These are phyloP conservation scores for Villa cingulata DNA, from an alignment of 2,888 invertebrate genomes.

Conservation along the genomic window DNA sequence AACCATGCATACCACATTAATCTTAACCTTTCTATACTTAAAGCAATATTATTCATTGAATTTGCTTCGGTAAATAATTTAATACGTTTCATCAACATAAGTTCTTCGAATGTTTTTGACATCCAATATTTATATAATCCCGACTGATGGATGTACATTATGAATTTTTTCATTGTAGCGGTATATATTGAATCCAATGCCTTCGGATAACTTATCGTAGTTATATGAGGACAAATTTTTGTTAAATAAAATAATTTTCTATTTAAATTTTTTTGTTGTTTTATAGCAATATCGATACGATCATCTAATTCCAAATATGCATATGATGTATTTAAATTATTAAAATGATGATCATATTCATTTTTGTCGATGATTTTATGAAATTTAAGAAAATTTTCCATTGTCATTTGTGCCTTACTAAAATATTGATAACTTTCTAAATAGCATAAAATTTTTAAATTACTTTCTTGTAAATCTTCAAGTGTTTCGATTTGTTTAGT, in stretches of 20 bases:
- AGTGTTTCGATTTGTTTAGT: background rate
- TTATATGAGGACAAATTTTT: background rate
- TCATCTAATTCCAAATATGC: background rate
- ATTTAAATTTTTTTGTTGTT: background rate
- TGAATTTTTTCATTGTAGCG: background rate
- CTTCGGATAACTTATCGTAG: background rate
- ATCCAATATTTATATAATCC: background rate
- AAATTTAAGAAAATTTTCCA: no score
- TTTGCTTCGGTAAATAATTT: background rate
- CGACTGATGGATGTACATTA: background rate
- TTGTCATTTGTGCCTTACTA: background rate
- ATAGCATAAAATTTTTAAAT: background rate
- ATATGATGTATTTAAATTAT: background rate
- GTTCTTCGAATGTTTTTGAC: background rate
- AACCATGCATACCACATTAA: background rate
- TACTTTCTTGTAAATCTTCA: background rate
- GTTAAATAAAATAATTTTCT: background rate
- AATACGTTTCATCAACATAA: background rate
- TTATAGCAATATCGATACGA: background rate
- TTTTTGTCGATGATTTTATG: background rate
- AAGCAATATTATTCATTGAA: background rate
- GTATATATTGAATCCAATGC: background rate
- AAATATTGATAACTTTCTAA: background rate
- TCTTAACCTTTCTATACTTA: background rate
- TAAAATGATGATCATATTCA: background rate